Evolutionary conservation across 2,888 invertebrate species (phyloP).

Genomic region (Cetonia aurata): DNA sequence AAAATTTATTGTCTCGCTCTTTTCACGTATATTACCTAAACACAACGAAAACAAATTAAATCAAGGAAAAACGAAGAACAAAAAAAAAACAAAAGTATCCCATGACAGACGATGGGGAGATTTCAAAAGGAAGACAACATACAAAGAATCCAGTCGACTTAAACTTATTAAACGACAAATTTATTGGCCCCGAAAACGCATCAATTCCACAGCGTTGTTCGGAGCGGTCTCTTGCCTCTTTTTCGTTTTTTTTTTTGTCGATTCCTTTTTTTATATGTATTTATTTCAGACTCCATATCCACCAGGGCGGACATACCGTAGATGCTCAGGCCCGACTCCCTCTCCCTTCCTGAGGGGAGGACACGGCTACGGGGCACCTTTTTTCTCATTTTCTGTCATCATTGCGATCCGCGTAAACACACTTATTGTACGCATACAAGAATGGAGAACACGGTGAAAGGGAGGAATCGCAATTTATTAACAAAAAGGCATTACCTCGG

Average conservation of each 20-base stretch:
- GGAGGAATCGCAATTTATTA: slow-evolving; percentile 46
- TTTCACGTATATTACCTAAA: too few relatives aligned
- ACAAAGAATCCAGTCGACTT: slow-evolving; percentile 14
- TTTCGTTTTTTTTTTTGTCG: background rate
- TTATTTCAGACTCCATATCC: slow-evolving; percentile 2
- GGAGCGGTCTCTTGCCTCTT: background rate
- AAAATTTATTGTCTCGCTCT: too few relatives aligned
- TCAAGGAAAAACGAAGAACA: too few relatives aligned
- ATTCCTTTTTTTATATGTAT: background rate
- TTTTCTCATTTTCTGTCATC: slow-evolving; percentile 26
- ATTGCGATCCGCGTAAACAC: slow-evolving; percentile 8
- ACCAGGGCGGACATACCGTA: background rate
- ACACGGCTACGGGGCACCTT: background rate
- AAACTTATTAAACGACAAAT: slow-evolving; percentile 30
- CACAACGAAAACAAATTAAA: too few relatives aligned
- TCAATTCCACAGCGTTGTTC: background rate
- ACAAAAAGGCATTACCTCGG: slow-evolving; percentile 33
- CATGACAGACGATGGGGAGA: too few relatives aligned
- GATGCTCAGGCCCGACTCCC: background rate
- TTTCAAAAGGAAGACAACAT: background rate
- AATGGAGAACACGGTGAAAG: too few relatives aligned
- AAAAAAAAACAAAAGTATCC: too few relatives aligned
- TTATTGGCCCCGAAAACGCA: slow-evolving; percentile 21
- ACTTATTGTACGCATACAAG: background rate
- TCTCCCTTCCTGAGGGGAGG: background rate